Conservation (phyloP, 2,113 vertebrate genomes). For the Pollachius pollachius region DNA sequence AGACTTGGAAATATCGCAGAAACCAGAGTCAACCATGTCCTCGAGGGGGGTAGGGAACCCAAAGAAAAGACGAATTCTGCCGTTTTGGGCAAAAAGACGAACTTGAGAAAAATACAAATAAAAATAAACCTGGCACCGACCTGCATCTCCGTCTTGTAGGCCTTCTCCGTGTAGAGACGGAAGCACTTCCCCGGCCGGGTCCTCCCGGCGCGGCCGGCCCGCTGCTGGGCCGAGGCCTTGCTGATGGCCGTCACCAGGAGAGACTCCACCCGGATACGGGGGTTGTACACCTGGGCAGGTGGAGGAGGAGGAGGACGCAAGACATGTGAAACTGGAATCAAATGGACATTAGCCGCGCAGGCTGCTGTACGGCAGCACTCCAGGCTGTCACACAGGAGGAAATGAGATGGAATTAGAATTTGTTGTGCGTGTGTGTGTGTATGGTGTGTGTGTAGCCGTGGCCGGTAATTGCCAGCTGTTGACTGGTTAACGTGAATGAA, state of each 20-base stretch:
- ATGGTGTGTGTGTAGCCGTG: too few relatives aligned
- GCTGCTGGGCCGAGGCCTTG: conserved; percentile 94
- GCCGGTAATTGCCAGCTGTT: too few relatives aligned
- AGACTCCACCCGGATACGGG: conserved; percentile 92
- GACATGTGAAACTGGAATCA: background rate
- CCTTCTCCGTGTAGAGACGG: conserved; percentile 95
- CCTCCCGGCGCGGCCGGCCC: conserved; percentile 92
- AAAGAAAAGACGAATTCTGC: too few relatives aligned
- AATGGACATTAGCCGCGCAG: background rate
- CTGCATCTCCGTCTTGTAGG: conserved; percentile 99
- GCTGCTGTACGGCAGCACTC: too few relatives aligned
- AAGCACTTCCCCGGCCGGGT: conserved; percentile 95
- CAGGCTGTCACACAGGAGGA: too few relatives aligned
- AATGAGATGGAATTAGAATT: too few relatives aligned
- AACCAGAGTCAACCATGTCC: too few relatives aligned
- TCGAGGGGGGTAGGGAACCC: too few relatives aligned
- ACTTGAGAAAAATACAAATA: background rate
- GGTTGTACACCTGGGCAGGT: conserved; percentile 86
- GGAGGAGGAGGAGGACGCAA: background rate
- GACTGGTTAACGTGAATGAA: too few relatives aligned
- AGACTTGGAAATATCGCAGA: too few relatives aligned
- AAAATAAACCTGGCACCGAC: conserved; percentile 53
- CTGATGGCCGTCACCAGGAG: conserved; percentile 94
- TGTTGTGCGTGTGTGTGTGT: too few relatives aligned
- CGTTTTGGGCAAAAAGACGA: background rate